Percentiles rank a stretch among this genome's conserved stretches.
These are phyloP conservation scores for Chrysolina haemoptera DNA, from an alignment of 2,888 invertebrate genomes.

Conservation along the genomic window DNA sequence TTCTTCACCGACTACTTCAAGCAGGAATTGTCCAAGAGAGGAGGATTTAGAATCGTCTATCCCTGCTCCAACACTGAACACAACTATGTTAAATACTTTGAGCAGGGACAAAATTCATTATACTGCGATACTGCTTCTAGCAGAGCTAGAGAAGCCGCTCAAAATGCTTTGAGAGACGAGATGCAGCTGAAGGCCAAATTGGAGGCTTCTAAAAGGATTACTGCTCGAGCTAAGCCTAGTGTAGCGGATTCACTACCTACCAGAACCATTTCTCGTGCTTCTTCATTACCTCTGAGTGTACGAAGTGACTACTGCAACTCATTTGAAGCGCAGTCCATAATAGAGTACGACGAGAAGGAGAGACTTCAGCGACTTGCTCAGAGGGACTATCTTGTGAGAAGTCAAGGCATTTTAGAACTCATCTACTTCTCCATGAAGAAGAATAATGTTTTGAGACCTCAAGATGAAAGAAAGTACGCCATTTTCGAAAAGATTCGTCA, in stretches of 20 bases:
- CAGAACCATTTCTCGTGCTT: conserved; percentile 32
- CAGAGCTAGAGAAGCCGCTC: conserved; percentile 83
- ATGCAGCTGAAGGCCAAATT: conserved; percentile 75
- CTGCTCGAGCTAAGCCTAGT: conserved; percentile 54
- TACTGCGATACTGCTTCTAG: conserved; percentile 85
- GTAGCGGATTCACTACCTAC: conserved; percentile 9
- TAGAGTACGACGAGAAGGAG: conserved; percentile 82
- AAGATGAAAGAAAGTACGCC: conserved; percentile 79
- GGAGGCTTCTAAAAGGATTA: conserved; percentile 73
- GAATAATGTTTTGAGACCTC: conserved; percentile 77
- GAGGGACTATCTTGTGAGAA: conserved; percentile 79
- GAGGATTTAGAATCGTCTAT: conserved; percentile 82
- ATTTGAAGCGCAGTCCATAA: conserved; percentile 78
- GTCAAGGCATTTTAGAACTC: conserved; percentile 80
- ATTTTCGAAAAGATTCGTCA: conserved; percentile 71
- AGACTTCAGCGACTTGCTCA: conserved; percentile 77
- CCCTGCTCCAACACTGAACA: conserved; percentile 75
- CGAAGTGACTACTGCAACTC: conserved; percentile 66
- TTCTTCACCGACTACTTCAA: conserved; percentile 66
- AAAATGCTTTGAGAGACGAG: conserved; percentile 80
- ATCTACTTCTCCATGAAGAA: conserved; percentile 80
- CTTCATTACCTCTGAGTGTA: conserved; percentile 44
- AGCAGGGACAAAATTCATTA: conserved; percentile 81
- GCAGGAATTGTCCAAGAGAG: conserved; percentile 72
- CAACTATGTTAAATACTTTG: conserved; percentile 79